Conservation (phyloP, 2,888 invertebrate species). For the Diabrotica balteata region DNA sequence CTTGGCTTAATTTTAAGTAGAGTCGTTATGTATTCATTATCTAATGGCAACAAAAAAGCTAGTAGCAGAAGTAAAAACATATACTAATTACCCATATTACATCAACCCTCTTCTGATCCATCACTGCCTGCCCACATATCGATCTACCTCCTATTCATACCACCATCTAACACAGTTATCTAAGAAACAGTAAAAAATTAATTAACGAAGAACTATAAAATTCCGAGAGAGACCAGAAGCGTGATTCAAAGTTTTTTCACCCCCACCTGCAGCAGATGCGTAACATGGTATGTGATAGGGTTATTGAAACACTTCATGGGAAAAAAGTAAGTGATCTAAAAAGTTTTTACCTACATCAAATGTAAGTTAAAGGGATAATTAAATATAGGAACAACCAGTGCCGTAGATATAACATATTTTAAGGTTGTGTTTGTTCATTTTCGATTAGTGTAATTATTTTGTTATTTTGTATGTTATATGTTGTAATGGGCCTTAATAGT, state of each 20-base stretch:
- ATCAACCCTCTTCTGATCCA: neutral
- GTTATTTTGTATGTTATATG: too few species aligned
- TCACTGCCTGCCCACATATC: conserved; percentile 6
- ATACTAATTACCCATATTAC: conserved; percentile 8
- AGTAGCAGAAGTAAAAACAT: neutral
- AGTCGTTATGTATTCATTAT: too few species aligned
- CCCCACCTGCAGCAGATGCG: conserved; percentile 39
- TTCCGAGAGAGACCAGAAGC: conserved; percentile 20
- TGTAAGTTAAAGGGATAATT: neutral
- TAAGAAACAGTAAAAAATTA: conserved; percentile 19
- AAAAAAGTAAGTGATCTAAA: conserved; percentile 18
- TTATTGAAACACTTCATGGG: conserved; percentile 25
- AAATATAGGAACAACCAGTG: neutral
- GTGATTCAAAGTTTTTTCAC: conserved; percentile 25
- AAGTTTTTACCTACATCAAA: conserved; percentile 13
- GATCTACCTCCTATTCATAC: too few species aligned
- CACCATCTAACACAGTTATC: conserved; percentile 1
- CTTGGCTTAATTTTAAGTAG: too few species aligned
- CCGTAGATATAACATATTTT: neutral
- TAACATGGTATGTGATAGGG: conserved; percentile 31
- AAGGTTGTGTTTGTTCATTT: neutral
- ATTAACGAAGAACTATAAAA: conserved; percentile 21
- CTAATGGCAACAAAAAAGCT: neutral
- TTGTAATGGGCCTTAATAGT: too few species aligned
- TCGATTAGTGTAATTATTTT: too few species aligned